Percentiles rank a stretch among this genome's conserved stretches.
phyloP scores from a whole-genome alignment of 1,140 invertebrate genomes.

The Lasaia peninsularis region DNA sequence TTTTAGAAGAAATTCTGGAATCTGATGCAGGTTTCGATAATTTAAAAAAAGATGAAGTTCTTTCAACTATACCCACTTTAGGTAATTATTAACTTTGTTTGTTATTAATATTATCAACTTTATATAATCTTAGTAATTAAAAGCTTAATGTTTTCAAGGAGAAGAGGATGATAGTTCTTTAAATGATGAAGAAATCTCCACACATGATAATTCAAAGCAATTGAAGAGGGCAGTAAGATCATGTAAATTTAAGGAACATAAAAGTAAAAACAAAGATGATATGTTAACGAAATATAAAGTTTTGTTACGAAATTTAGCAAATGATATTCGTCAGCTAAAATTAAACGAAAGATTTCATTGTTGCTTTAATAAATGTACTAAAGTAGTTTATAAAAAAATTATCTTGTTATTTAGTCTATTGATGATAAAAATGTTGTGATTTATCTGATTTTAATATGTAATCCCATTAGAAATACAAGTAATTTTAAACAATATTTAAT shows the following conservation, averaged over 20 bases:
- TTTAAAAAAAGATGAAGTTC: constrained; percentile 16
- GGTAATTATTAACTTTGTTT: neutral
- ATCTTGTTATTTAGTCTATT: neutral
- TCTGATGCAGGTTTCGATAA: constrained; percentile 44
- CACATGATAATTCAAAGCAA: neutral
- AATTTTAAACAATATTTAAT: constrained; percentile 10
- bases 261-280: neutral
- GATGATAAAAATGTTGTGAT: neutral
- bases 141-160: neutral
- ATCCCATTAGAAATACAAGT: neutral
- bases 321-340: constrained; percentile 42
- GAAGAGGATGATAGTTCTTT: neutral
- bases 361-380: constrained; percentile 16
- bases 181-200: neutral
- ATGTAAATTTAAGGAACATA: neutral
- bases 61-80: constrained; percentile 4
- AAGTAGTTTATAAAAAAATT: neutral
- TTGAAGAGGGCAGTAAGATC: neutral
- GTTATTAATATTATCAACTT: constrained; percentile 15
- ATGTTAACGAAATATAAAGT: constrained; percentile 34
- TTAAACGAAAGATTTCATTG: constrained; percentile 46
- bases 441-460: neutral
- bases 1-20: constrained; percentile 63
- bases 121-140: too few relatives aligned
- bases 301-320: constrained; percentile 36